Percentiles rank a stretch among this genome's conserved stretches.
Evolutionary conservation across 2,888 invertebrate genomes (phyloP).

Genomic region (Seira ritae): DNA sequence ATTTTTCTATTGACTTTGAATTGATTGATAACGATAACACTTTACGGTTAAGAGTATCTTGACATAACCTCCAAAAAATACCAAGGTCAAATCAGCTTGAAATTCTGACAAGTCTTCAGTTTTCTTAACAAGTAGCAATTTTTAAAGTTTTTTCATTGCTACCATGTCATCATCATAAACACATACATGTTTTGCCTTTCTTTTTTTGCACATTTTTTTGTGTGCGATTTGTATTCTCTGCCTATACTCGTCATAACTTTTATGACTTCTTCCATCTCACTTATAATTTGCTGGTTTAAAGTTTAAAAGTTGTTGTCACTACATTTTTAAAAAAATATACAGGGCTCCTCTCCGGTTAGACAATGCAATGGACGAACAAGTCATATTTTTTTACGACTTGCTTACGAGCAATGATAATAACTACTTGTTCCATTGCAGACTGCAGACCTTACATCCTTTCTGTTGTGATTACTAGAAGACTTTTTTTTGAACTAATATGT

Average conservation of each 20-base stretch:
- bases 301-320: constrained; percentile 17
- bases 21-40: constrained; percentile 13
- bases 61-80: not conserved
- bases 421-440: constrained; percentile 1
- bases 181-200: too few relatives aligned
- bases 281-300: not conserved
- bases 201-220: constrained; percentile 3
- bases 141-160: not conserved
- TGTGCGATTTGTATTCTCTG: not conserved
- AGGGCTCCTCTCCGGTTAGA: not conserved
- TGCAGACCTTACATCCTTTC: not conserved
- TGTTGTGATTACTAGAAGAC: constrained; percentile 6
- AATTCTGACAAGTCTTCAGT: not conserved
- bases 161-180: constrained; percentile 17
- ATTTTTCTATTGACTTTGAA: not conserved
- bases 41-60: too few relatives aligned
- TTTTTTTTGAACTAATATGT: not conserved
- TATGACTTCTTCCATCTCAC: not conserved
- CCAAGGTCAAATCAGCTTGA: not conserved
- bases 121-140: constrained; percentile 20
- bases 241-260: not conserved
- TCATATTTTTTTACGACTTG: constrained; percentile 9
- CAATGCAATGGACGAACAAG: not conserved
- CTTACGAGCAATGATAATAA: constrained; percentile 22
- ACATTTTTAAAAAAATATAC: not conserved